phyloP scores from a whole-genome alignment of 2,113 vertebrate species.

The Pogonocichla stellata region DNA sequence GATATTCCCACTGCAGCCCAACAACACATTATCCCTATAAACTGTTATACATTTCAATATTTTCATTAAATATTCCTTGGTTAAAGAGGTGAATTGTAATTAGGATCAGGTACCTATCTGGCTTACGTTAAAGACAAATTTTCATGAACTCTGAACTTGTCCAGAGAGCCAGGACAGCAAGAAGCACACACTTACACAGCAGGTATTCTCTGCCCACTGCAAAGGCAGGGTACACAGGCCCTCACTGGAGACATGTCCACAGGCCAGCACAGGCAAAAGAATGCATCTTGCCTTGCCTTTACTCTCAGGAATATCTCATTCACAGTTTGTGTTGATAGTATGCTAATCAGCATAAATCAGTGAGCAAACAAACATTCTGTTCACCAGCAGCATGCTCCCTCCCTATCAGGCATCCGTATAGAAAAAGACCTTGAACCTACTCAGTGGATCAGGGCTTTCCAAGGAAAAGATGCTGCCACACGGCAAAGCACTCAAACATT shows the following conservation, averaged over 20 bases:
- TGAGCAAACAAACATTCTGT: neutral
- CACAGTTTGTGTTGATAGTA: neutral
- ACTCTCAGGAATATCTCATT: neutral
- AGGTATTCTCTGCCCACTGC: neutral
- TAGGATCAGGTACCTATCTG: neutral
- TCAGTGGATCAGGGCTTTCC: neutral
- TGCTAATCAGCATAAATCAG: neutral
- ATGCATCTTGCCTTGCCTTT: neutral
- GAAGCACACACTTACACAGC: neutral
- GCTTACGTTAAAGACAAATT: neutral
- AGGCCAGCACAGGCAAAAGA: neutral
- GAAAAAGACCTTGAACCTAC: neutral
- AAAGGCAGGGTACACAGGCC: accelerated
- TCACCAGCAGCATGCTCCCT: neutral
- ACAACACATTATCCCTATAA: neutral
- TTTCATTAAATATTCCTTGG: neutral
- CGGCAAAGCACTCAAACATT: neutral
- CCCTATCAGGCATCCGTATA: accelerated
- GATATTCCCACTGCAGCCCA: neutral
- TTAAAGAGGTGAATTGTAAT: neutral
- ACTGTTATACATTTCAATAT: neutral
- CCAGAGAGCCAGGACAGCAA: neutral
- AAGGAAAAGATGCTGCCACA: neutral
- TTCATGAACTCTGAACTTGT: neutral
- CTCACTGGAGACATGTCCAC: neutral